Evolutionary conservation across 2,113 vertebrate genomes (phyloP).

Genomic region (Indicator indicator): DNA sequence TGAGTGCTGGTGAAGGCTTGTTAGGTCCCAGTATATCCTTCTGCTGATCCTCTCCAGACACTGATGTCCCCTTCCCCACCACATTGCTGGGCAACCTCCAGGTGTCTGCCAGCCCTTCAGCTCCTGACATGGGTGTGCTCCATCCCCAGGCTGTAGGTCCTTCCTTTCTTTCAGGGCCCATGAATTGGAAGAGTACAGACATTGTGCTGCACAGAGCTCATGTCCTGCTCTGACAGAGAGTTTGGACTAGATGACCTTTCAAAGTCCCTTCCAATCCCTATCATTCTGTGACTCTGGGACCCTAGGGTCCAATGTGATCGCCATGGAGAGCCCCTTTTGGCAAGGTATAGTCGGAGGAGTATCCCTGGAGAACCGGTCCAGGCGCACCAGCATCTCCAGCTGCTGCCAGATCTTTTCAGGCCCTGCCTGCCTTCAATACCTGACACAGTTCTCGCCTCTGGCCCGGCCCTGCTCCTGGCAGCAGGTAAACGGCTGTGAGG

Average conservation of each 20-base stretch:
- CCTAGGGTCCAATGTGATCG: accelerated
- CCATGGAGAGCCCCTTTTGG: background rate
- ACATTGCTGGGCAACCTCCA: background rate
- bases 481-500: background rate
- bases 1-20: background rate
- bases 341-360: too few relatives aligned
- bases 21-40: background rate
- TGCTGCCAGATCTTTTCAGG: too few relatives aligned
- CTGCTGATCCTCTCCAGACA: background rate
- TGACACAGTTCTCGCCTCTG: background rate
- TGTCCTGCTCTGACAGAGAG: too few relatives aligned
- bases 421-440: background rate
- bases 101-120: background rate
- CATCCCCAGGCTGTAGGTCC: accelerated
- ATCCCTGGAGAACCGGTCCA: background rate
- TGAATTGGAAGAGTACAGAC: too few relatives aligned
- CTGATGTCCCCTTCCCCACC: accelerated
- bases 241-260: too few relatives aligned
- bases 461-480: background rate
- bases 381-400: background rate
- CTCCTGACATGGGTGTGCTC: background rate
- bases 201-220: accelerated
- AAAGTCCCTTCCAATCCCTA: too few relatives aligned
- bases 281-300: too few relatives aligned
- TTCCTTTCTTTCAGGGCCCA: accelerated